Evolutionary conservation across 2,113 vertebrate genomes (phyloP).

Genomic region (Podiceps cristatus): DNA sequence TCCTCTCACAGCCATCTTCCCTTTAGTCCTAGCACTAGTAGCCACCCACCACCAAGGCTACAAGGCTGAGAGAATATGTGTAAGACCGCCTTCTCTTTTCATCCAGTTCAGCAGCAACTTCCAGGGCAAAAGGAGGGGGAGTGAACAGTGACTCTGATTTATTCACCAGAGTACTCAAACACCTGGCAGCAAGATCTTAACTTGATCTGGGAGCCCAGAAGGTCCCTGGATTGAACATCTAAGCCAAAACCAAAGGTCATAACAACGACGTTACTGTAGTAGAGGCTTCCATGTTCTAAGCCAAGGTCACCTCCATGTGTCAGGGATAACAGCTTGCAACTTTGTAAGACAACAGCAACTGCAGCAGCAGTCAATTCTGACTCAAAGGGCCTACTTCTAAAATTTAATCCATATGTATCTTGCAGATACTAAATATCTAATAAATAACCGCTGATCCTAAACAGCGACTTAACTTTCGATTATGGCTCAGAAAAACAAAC

Average conservation of each 20-base stretch:
- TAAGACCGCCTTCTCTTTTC: background rate
- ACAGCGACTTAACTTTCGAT: background rate
- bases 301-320: background rate
- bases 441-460: background rate
- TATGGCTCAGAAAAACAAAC: background rate
- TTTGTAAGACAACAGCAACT: background rate
- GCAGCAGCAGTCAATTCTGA: background rate
- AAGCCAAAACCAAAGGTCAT: constrained; percentile 10
- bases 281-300: background rate
- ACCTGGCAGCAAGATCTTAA: background rate
- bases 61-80: background rate
- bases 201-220: background rate
- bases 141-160: background rate
- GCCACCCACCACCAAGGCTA: rapidly evolving
- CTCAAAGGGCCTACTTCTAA: background rate
- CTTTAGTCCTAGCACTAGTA: background rate
- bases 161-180: background rate
- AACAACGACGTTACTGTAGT: background rate
- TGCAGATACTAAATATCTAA: background rate
- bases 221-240: background rate
- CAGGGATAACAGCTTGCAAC: background rate
- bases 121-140: background rate
- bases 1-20: background rate
- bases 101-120: background rate
- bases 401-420: background rate